Evolutionary conservation across 1,140 invertebrate species (phyloP).

Genomic region (Scaptomyza pallida): DNA sequence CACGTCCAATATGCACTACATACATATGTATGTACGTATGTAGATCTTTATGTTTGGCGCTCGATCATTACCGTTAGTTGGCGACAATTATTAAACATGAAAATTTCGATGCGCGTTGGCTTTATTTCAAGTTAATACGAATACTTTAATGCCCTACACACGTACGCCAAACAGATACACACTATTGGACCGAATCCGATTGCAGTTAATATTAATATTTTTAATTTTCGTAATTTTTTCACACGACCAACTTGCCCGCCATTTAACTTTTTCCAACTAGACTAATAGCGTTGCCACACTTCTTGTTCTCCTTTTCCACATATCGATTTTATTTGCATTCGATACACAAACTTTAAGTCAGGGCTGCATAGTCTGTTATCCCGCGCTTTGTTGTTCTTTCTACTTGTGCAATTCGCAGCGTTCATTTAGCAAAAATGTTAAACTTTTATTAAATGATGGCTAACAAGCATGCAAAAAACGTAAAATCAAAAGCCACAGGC

Average conservation of each 20-base stretch:
- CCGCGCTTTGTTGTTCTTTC: background rate
- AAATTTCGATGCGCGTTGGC: background rate
- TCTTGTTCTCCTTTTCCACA: background rate
- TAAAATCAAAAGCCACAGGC: background rate
- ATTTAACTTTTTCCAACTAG: no score
- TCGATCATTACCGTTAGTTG: conserved; percentile 17
- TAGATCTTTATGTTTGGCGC: background rate
- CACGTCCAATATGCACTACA: no score
- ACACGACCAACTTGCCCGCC: no score
- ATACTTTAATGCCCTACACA: background rate
- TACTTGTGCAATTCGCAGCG: no score
- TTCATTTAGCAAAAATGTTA: no score
- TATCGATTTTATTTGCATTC: background rate
- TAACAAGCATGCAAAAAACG: conserved; percentile 5
- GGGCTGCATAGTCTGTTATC: background rate
- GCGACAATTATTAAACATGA: conserved; percentile 3
- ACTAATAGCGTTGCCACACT: no score
- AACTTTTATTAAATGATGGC: conserved; percentile 19
- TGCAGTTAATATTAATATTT: no score
- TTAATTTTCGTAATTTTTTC: background rate
- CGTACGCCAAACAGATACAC: no score
- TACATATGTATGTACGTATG: background rate
- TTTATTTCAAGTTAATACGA: background rate
- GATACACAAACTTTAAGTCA: background rate
- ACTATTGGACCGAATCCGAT: no score